These are phyloP conservation scores for Micrasema minimum DNA, from an alignment of 1,140 invertebrate species.

Conservation along the genomic window DNA sequence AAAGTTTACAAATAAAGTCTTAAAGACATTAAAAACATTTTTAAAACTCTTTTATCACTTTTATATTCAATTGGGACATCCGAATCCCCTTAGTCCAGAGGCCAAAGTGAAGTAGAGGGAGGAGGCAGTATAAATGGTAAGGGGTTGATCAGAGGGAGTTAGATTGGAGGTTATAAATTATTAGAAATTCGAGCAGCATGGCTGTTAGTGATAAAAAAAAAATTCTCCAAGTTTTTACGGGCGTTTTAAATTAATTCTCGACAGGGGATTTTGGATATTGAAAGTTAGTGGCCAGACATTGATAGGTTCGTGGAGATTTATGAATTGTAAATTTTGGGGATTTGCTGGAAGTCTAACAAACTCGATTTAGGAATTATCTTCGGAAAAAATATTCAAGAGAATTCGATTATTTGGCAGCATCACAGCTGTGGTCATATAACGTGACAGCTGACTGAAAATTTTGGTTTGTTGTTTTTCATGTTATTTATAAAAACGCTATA, in stretches of 20 bases:
- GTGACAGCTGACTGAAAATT: too few species aligned
- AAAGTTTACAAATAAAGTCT: not conserved
- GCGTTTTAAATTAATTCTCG: slow-evolving; percentile 6
- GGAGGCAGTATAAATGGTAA: not conserved
- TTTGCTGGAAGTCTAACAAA: too few species aligned
- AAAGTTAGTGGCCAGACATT: slow-evolving; percentile 15
- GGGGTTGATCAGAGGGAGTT: slow-evolving; percentile 3
- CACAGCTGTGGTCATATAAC: too few species aligned
- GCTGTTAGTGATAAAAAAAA: slow-evolving; percentile 19
- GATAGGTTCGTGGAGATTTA: not conserved
- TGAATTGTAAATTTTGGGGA: slow-evolving; percentile 3
- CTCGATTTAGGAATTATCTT: too few species aligned
- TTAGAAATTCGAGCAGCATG: slow-evolving; percentile 9
- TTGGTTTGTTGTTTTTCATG: too few species aligned
- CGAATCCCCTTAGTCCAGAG: not conserved
- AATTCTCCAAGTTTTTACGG: slow-evolving; percentile 1
- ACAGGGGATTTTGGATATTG: not conserved
- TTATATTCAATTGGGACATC: not conserved
- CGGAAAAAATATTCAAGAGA: too few species aligned
- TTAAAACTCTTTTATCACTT: slow-evolving; percentile 2
- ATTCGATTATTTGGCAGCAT: too few species aligned
- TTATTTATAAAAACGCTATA: too few species aligned
- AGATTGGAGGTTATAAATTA: slow-evolving; percentile 11
- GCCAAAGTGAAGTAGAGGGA: not conserved
- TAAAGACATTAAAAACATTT: not conserved